Evolutionary conservation across 1,140 invertebrate genomes (phyloP).

Genomic region (Agrilus planipennis): DNA sequence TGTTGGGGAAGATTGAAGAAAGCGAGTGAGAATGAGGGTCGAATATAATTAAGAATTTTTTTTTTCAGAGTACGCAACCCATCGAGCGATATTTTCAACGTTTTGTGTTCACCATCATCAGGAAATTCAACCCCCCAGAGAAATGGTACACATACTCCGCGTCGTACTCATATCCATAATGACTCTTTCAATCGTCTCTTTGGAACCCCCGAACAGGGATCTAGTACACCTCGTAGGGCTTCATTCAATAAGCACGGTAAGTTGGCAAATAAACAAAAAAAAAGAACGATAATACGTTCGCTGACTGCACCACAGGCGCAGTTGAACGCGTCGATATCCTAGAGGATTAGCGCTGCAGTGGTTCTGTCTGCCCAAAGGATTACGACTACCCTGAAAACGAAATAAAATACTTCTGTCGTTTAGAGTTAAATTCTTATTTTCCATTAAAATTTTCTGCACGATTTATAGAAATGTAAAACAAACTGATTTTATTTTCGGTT

Average conservation of each 20-base stretch:
- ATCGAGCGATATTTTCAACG: constrained; percentile 28
- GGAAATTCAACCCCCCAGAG: constrained; percentile 4
- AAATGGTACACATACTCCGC: constrained; percentile 15
- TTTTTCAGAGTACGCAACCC: constrained; percentile 28
- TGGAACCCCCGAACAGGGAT: constrained; percentile 18
- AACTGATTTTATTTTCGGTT: no score
- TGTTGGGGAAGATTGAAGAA: no score
- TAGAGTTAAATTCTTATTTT: no score
- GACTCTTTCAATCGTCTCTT: constrained; percentile 29
- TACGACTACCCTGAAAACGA: background rate
- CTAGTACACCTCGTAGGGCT: constrained; percentile 12
- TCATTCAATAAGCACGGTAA: constrained; percentile 27
- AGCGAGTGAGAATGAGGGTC: no score
- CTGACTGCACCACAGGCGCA: no score
- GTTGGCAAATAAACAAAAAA: constrained; percentile 3
- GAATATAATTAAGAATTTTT: no score
- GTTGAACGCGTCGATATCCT: no score
- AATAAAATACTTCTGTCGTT: no score
- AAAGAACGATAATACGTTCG: background rate
- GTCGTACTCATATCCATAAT: constrained; percentile 17
- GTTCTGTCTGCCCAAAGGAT: background rate
- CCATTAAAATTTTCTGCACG: no score
- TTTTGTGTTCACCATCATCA: constrained; percentile 22
- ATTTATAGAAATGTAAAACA: constrained; percentile 1
- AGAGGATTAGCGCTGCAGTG: background rate